Evolutionary conservation across 2,113 vertebrate genomes (phyloP).

Genomic region (Trichomycterus rosablanca): DNA sequence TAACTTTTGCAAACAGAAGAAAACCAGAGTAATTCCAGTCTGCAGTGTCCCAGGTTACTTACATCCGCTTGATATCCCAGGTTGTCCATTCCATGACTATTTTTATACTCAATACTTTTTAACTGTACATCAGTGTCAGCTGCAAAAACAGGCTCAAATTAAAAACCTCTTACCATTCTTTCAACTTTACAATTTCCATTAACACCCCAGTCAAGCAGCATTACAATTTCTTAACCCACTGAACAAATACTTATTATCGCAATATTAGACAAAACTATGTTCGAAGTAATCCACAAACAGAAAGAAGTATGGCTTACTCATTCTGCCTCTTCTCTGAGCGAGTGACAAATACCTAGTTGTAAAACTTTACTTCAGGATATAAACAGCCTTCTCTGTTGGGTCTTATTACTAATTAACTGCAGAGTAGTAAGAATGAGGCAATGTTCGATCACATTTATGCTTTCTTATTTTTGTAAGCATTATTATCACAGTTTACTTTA

Average conservation of each 20-base stretch:
- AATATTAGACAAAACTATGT: slow-evolving; percentile 1
- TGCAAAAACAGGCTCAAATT: slow-evolving; percentile 34
- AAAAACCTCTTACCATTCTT: neutral
- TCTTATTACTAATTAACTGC: slow-evolving; percentile 65
- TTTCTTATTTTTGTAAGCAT: neutral
- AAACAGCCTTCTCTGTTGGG: slow-evolving; percentile 43
- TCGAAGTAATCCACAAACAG: slow-evolving; percentile 20
- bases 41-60: slow-evolving; percentile 23
- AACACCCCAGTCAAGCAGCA: neutral
- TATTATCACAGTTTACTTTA: too few species aligned
- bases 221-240: slow-evolving; percentile 3
- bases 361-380: slow-evolving; percentile 42
- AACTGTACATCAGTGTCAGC: slow-evolving; percentile 44
- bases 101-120: neutral
- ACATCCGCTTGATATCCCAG: slow-evolving; percentile 58
- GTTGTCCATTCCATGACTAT: slow-evolving; percentile 55
- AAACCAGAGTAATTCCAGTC: neutral
- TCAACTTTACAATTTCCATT: neutral
- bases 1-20: neutral
- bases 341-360: slow-evolving; percentile 44
- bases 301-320: slow-evolving; percentile 62
- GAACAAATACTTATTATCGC: neutral
- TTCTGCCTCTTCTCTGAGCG: slow-evolving; percentile 53
- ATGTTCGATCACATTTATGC: neutral
- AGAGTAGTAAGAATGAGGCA: neutral